phyloP scores from a whole-genome alignment of 1,140 invertebrate species.

The Drosophila albomicans region DNA sequence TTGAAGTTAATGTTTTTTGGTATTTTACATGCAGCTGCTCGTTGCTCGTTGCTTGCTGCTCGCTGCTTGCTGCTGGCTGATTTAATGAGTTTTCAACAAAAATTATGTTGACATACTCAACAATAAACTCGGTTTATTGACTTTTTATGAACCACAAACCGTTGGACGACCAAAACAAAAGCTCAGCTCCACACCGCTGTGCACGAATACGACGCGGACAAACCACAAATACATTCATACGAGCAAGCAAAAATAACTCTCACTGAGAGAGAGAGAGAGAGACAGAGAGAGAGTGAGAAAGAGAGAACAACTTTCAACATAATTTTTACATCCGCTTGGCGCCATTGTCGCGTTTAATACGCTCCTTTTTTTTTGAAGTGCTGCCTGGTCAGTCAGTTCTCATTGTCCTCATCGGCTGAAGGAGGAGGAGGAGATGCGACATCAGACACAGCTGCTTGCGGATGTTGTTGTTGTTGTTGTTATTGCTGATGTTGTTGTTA shows the following conservation, averaged over 20 bases:
- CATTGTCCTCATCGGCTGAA: slow-evolving; percentile 14
- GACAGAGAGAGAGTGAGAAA: background rate
- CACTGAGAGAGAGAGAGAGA: too few relatives aligned
- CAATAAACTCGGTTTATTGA: slow-evolving; percentile 78
- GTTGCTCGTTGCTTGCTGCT: slow-evolving; percentile 34
- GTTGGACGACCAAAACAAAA: slow-evolving; percentile 60
- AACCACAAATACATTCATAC: slow-evolving; percentile 32
- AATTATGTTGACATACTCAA: slow-evolving; percentile 72
- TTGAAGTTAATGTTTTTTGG: slow-evolving; percentile 18
- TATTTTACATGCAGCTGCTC: slow-evolving; percentile 18
- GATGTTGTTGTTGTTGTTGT: slow-evolving; percentile 35
- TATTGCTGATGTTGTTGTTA: slow-evolving; percentile 34
- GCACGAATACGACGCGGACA: slow-evolving; percentile 53
- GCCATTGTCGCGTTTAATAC: slow-evolving; percentile 76
- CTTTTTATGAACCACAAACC: slow-evolving; percentile 79
- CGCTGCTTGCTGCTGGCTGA: slow-evolving; percentile 34
- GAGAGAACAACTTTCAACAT: slow-evolving; percentile 66
- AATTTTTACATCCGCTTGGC: slow-evolving; percentile 77
- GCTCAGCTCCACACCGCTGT: slow-evolving; percentile 20
- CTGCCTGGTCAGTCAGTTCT: slow-evolving; percentile 31
- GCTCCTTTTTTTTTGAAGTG: slow-evolving; percentile 17
- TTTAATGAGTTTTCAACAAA: slow-evolving; percentile 78
- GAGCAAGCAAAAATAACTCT: slow-evolving; percentile 4
- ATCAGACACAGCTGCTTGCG: slow-evolving; percentile 14
- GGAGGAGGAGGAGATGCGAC: background rate